Conservation (phyloP, 2,113 vertebrate species). For the Holacanthus passer region DNA sequence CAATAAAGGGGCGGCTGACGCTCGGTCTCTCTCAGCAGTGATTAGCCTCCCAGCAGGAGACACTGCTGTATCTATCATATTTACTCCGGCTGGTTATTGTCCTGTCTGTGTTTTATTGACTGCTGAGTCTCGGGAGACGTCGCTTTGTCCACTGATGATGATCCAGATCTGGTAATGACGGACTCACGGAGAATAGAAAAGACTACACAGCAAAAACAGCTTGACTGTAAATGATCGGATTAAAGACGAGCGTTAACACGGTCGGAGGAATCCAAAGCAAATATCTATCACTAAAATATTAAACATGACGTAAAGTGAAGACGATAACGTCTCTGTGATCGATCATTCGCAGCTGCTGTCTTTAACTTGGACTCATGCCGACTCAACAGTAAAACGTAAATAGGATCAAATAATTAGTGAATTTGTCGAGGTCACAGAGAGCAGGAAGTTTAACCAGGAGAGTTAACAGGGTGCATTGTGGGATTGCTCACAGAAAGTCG, state of each 20-base stretch:
- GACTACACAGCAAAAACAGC: not conserved
- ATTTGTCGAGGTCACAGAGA: not conserved
- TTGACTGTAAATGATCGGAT: too few species aligned
- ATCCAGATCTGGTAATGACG: conserved; percentile 12
- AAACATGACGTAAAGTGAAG: not conserved
- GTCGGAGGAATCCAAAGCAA: not conserved
- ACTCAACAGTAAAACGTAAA: not conserved
- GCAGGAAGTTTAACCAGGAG: not conserved
- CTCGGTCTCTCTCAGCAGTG: conserved; percentile 37
- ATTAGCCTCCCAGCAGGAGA: conserved; percentile 25
- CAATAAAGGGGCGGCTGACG: conserved; percentile 33
- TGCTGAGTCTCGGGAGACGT: conserved; percentile 2
- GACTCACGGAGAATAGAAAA: not conserved
- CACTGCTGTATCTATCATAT: conserved; percentile 46
- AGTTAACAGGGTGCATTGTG: not conserved
- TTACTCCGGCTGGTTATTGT: conserved; percentile 45
- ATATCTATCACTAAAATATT: not conserved
- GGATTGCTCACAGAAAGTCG: not conserved
- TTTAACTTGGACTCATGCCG: not conserved
- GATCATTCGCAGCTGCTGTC: not conserved
- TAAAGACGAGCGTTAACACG: not conserved
- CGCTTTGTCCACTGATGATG: not conserved
- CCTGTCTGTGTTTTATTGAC: conserved; percentile 42
- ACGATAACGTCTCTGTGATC: not conserved
- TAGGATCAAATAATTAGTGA: not conserved